Evolutionary conservation across 2,113 vertebrate species (phyloP).

Genomic region (Epinephelus moara): DNA sequence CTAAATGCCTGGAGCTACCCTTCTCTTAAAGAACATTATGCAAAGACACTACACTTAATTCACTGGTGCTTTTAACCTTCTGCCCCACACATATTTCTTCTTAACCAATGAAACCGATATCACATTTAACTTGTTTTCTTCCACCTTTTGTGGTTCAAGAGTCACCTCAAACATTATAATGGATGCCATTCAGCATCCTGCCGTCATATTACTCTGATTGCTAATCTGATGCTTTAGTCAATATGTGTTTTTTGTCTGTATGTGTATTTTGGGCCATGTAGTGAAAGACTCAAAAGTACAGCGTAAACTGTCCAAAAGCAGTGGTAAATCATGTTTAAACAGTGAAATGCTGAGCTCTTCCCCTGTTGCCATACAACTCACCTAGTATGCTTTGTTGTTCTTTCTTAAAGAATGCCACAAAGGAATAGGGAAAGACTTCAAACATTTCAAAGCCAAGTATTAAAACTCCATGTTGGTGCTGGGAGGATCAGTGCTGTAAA

Average conservation of each 20-base stretch:
- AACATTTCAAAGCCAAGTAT: slow-evolving; percentile 25
- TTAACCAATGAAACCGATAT: not conserved
- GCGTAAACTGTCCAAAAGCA: not conserved
- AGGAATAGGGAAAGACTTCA: slow-evolving; percentile 21
- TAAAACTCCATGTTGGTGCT: slow-evolving; percentile 2
- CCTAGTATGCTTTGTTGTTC: not conserved
- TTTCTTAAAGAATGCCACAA: not conserved
- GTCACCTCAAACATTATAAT: not conserved
- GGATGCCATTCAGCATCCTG: not conserved
- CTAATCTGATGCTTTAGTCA: not conserved
- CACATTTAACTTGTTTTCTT: too few relatives aligned
- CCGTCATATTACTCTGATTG: not conserved
- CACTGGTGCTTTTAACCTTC: not conserved
- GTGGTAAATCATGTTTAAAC: not conserved
- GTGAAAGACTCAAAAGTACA: not conserved
- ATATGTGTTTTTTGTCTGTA: not conserved
- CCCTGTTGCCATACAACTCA: not conserved
- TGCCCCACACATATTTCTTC: not conserved
- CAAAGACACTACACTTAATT: not conserved
- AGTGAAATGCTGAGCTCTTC: slow-evolving; percentile 8
- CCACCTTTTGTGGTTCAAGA: not conserved
- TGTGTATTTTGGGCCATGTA: not conserved
- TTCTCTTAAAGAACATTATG: not conserved
- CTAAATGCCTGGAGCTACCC: too few relatives aligned
- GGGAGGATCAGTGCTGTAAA: too few relatives aligned